Conservation (phyloP, 2,113 vertebrate genomes). For the Centropristis striata region DNA sequence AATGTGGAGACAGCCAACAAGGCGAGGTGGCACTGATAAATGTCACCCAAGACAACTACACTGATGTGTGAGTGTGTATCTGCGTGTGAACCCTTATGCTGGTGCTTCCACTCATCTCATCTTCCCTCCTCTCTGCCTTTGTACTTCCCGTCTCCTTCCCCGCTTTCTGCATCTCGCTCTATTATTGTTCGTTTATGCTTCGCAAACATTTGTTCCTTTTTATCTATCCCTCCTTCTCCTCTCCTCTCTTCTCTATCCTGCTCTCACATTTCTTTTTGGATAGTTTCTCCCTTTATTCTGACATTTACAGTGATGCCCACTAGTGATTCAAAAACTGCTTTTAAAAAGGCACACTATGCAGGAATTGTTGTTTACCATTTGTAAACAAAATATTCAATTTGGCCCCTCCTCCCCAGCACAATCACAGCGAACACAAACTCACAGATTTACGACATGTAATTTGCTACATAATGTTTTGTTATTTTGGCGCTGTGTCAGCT, state of each 20-base stretch:
- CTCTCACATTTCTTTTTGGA: slow-evolving; percentile 18
- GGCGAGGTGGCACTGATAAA: slow-evolving; percentile 62
- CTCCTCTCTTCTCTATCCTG: not conserved
- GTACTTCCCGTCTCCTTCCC: not conserved
- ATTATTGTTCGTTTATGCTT: slow-evolving; percentile 7
- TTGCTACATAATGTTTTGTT: too few species aligned
- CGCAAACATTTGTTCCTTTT: slow-evolving; percentile 41
- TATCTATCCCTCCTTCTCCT: not conserved
- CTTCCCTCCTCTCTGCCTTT: slow-evolving; percentile 6
- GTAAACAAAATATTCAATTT: too few species aligned
- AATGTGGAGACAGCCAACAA: slow-evolving; percentile 37
- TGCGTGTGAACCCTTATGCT: slow-evolving; percentile 37
- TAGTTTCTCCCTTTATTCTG: slow-evolving; percentile 4
- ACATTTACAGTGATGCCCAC: slow-evolving; percentile 19
- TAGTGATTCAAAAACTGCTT: not conserved
- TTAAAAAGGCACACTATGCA: not conserved
- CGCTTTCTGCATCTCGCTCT: not conserved
- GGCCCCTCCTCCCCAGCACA: too few species aligned
- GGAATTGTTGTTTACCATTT: too few species aligned
- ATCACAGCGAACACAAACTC: too few species aligned
- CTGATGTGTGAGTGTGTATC: slow-evolving; percentile 9
- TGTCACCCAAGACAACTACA: slow-evolving; percentile 49
- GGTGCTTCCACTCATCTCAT: slow-evolving; percentile 38
- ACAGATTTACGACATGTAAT: too few species aligned
- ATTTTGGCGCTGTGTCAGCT: too few species aligned